Conservation (phyloP, 2,113 vertebrate genomes). For the Brachypteracias leptosomus region DNA sequence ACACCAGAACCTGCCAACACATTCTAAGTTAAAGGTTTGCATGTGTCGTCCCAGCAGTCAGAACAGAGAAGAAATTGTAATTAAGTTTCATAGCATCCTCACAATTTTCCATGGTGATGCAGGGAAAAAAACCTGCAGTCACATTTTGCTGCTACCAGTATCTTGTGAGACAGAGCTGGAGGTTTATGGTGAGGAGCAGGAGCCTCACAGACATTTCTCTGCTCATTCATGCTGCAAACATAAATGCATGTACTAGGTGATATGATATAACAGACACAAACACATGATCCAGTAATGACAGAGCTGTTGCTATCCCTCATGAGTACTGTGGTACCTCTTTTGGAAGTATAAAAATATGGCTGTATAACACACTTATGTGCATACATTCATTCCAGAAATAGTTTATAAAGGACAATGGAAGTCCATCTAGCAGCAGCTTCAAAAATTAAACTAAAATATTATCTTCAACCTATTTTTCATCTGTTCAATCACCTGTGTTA, state of each 20-base stretch:
- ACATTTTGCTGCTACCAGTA: neutral
- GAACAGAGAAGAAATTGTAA: neutral
- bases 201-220: neutral
- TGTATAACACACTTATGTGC: neutral
- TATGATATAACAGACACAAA: neutral
- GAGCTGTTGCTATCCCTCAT: neutral
- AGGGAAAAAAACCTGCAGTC: neutral
- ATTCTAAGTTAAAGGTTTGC: neutral
- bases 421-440: neutral
- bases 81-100: neutral
- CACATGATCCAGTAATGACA: neutral
- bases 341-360: neutral
- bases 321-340: neutral
- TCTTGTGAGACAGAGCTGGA: neutral
- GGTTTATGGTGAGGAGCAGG: neutral
- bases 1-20: neutral
- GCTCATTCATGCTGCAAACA: accelerated
- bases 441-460: neutral
- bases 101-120: neutral
- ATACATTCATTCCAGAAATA: neutral
- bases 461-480: neutral
- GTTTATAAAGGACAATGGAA: neutral
- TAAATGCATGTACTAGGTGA: too few species aligned
- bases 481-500: neutral
- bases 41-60: neutral